A percentile compares a stretch with the other conserved stretches of the same genome.
Conservation (phyloP, 2,888 invertebrate species). For the Nemapogon koenigi region DNA sequence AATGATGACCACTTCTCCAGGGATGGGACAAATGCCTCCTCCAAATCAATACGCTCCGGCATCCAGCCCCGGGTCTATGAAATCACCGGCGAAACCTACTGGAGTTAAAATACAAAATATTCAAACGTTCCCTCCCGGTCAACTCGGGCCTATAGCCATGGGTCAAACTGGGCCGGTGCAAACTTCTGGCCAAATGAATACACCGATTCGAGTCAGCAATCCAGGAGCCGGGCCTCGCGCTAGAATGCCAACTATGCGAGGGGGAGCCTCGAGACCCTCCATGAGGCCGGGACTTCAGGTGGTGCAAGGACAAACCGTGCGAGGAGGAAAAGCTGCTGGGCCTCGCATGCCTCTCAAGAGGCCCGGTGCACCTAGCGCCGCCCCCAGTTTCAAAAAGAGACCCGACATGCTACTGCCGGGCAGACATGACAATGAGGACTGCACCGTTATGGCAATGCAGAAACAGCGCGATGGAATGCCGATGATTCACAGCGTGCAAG, state of each 20-base stretch:
- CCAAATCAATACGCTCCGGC: constrained; percentile 32
- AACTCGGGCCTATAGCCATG: constrained; percentile 18
- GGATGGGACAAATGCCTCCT: constrained; percentile 28
- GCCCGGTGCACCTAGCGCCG: constrained; percentile 21
- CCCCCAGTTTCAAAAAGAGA: constrained; percentile 49
- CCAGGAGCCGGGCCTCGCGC: not conserved
- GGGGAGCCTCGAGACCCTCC: constrained; percentile 37
- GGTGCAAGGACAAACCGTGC: constrained; percentile 40
- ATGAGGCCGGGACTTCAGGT: constrained; percentile 50
- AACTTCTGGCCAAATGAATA: constrained; percentile 33
- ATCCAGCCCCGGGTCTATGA: constrained; percentile 33
- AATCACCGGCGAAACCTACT: constrained; percentile 18
- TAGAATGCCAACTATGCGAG: constrained; percentile 25
- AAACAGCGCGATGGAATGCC: constrained; percentile 76
- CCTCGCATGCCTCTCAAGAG: constrained; percentile 51
- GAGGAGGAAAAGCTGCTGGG: constrained; percentile 30
- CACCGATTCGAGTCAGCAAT: not conserved
- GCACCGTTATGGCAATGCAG: constrained; percentile 77
- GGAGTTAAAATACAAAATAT: constrained; percentile 48
- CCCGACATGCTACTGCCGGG: constrained; percentile 72
- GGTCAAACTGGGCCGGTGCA: constrained; percentile 21
- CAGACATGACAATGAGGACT: constrained; percentile 76
- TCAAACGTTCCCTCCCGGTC: constrained; percentile 46
- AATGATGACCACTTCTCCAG: not conserved
- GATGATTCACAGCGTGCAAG: constrained; percentile 77